Evolutionary conservation across 2,797 vertebrate species (phyloP).

Genomic region (Pithecia hirsuta): DNA sequence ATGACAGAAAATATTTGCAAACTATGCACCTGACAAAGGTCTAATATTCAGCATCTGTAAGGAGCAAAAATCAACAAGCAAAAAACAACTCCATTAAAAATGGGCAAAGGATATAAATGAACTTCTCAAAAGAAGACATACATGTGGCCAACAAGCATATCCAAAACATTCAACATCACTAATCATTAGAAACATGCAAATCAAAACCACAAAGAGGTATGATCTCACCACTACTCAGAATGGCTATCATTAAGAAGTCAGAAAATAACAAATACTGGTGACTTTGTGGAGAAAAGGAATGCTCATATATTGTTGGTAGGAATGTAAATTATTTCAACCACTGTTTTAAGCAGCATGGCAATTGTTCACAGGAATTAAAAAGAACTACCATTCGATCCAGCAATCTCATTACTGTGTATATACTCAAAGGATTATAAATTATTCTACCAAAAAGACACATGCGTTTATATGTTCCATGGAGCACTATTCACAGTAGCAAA

Average conservation of each 20-base stretch:
- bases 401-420: not conserved
- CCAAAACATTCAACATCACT: not conserved
- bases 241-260: not conserved
- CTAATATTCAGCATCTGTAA: not conserved
- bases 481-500: not conserved
- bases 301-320: not conserved
- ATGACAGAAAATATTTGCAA: not conserved
- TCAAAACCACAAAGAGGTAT: not conserved
- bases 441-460: not conserved
- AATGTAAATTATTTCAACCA: not conserved
- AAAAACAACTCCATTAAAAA: not conserved
- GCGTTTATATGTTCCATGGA: not conserved
- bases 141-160: not conserved
- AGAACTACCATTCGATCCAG: not conserved
- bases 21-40: not conserved
- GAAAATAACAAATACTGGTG: not conserved
- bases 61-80: not conserved
- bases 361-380: not conserved
- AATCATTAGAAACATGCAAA: not conserved
- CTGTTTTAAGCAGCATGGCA: not conserved
- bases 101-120: not conserved
- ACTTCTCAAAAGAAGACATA: not conserved
- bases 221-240: not conserved
- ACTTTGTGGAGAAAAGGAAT: not conserved
- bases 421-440: not conserved